Base-by-base conservation (phyloP, 1,140 invertebrate species). In the Pseudomyrmex dendroicus region DNA sequence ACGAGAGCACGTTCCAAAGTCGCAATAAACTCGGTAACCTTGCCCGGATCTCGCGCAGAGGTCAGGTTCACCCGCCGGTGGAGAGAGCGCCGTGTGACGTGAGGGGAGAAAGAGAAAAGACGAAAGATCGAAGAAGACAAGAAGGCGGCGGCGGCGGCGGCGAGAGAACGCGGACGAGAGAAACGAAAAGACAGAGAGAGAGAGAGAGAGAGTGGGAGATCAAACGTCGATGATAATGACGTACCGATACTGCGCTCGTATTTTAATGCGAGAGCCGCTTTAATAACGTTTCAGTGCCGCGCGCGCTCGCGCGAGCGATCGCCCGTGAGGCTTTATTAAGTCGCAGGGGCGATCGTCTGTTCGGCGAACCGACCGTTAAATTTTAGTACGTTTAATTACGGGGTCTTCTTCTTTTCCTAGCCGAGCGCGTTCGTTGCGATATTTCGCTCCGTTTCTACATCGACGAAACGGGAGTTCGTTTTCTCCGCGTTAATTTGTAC, bases 311-410 rank as follows among this genome's bases (percentile, higher is more conserved):
- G 35, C 67, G 50, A 25, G 82, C 67, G 73, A 86, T 84, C 85
- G 82, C 63, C 63, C 84, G 52, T 70, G 82, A 82, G 73, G 76
- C 76, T 91, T 91, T 89, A 90, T 92, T 91, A 91, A 92, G 86
- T 89, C 85, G 86, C 88, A 70, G 56, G 25, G 73, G 73, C 57
- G 84, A 84, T 87, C 87, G 84, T 87, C 86, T 85, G 84, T 88
- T 84, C 77, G 35, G 15, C 74, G 80, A 76, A 76, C 61, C 74
- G 82, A 85, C 86, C 84, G 84, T 92, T 90, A 91, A 92, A 91
- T 89, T 92, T 92, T 92, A 92, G 89, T 92, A 85, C 90, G 83
- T 91, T 92, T 92, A 92, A 92, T 92, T 92, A 91, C 78, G 86
- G 89, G 89, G 84, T 84, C 35, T 35, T 35, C 35, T 35, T 35